Percentiles rank a stretch among this genome's conserved stretches.
These are phyloP conservation scores for Stenolophus ochropezus DNA, from an alignment of 2,888 invertebrate genomes.

Conservation along the genomic window DNA sequence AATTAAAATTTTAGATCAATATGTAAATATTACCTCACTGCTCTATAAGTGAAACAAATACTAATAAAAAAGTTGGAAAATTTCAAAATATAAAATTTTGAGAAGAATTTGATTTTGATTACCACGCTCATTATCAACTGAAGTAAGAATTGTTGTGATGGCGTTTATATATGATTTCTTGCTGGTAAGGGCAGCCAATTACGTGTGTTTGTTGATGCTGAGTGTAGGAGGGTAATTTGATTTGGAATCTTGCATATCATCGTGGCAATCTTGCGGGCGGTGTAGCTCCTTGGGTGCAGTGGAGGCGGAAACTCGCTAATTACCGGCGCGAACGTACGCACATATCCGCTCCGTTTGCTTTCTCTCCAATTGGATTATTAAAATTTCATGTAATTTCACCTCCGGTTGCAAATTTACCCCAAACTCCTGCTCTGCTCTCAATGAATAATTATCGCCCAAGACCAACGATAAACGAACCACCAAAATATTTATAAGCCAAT, in stretches of 20 bases:
- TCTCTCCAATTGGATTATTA: slow-evolving; percentile 43
- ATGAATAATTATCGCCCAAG: background rate
- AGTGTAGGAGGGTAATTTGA: background rate
- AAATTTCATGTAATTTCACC: slow-evolving; percentile 38
- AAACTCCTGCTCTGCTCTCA: background rate
- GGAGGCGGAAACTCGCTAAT: slow-evolving; percentile 39
- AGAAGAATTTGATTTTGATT: too few species aligned
- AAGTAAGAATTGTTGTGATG: too few species aligned
- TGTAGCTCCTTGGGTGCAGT: background rate
- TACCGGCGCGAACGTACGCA: slow-evolving; percentile 44
- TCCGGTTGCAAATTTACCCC: slow-evolving; percentile 12
- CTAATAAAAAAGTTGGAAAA: too few species aligned
- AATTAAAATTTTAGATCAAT: too few species aligned
- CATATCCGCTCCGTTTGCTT: slow-evolving; percentile 54
- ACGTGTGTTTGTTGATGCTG: background rate
- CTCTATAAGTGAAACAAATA: too few species aligned
- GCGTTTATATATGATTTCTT: too few species aligned
- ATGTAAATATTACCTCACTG: too few species aligned
- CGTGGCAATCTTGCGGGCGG: background rate
- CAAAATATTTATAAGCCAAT: background rate
- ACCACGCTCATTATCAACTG: too few species aligned
- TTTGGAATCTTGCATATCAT: background rate
- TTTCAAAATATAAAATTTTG: too few species aligned
- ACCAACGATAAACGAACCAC: background rate
- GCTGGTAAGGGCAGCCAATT: too few species aligned